These are phyloP conservation scores for Poecile atricapillus DNA, from an alignment of 2,113 vertebrate species.

Conservation along the genomic window DNA sequence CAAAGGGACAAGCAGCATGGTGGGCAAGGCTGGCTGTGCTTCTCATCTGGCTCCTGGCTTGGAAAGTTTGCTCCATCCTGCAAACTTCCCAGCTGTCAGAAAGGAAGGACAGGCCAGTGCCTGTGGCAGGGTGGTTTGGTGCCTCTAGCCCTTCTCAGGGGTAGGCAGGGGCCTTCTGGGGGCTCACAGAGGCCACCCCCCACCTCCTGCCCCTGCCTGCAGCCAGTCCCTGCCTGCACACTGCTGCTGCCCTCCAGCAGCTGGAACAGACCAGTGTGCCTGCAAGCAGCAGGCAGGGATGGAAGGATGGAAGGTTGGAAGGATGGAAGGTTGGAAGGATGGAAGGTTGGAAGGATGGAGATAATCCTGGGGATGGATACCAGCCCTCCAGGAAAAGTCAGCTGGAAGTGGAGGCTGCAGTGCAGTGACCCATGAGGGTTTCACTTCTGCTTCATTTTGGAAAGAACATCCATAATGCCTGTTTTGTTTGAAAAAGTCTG, in stretches of 20 bases:
- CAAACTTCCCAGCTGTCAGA: rapidly evolving
- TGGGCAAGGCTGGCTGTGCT: background rate
- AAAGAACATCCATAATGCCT: background rate
- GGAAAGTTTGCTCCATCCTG: background rate
- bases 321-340: no score
- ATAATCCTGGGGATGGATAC: background rate
- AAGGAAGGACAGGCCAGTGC: background rate
- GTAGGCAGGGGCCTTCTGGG: background rate
- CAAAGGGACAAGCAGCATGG: background rate
- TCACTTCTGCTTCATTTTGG: background rate
- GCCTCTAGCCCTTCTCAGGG: background rate
- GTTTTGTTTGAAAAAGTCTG: background rate
- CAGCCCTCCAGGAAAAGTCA: background rate
- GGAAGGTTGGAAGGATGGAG: no score
- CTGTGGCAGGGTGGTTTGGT: background rate
- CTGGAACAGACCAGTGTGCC: background rate
- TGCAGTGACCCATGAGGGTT: background rate
- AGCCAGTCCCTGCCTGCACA: background rate
- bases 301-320: no score
- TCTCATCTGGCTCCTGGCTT: background rate
- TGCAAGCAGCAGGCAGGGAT: rapidly evolving
- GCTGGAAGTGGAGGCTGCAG: background rate
- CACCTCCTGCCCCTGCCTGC: background rate
- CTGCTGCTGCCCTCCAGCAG: background rate
- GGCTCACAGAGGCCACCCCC: background rate